These are phyloP conservation scores for Neodiprion pinetum DNA, from an alignment of 1,140 invertebrate genomes.

Conservation along the genomic window DNA sequence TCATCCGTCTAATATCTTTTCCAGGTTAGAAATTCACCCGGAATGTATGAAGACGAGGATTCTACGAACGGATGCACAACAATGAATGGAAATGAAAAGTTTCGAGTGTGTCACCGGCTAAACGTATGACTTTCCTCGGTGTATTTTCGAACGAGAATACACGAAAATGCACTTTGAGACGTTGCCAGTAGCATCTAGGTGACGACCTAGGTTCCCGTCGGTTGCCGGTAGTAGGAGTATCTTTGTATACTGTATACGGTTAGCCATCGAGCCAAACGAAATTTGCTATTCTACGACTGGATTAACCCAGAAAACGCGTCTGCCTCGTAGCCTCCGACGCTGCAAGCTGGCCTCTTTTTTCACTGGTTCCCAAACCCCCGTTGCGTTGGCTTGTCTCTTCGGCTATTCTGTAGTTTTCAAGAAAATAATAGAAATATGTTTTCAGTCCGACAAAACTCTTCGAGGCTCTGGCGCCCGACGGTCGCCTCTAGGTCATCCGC, in stretches of 20 bases:
- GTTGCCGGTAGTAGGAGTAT: background rate
- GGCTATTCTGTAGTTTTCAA: background rate
- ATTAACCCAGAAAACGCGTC: constrained; percentile 4
- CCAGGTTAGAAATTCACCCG: background rate
- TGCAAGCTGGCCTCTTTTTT: background rate
- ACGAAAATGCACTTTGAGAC: constrained; percentile 5
- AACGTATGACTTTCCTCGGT: background rate
- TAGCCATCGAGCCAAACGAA: background rate
- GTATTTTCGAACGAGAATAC: background rate
- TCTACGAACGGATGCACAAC: too few relatives aligned
- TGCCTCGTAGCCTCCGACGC: background rate
- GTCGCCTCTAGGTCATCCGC: background rate
- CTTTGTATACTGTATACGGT: too few relatives aligned
- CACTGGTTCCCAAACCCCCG: background rate
- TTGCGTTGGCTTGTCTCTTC: background rate
- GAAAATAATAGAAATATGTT: constrained; percentile 1
- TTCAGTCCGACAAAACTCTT: background rate
- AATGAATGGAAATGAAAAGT: background rate
- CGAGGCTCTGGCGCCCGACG: background rate
- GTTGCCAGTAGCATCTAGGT: background rate
- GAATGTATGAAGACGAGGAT: background rate
- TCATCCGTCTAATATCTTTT: background rate
- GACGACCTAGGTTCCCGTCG: background rate
- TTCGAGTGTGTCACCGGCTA: background rate
- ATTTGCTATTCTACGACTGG: constrained; percentile 4